Evolutionary conservation across 1,140 invertebrate genomes (phyloP), one percentile per base, ranked within the genome.

Genomic region (Aleiodes sp.): DNA sequence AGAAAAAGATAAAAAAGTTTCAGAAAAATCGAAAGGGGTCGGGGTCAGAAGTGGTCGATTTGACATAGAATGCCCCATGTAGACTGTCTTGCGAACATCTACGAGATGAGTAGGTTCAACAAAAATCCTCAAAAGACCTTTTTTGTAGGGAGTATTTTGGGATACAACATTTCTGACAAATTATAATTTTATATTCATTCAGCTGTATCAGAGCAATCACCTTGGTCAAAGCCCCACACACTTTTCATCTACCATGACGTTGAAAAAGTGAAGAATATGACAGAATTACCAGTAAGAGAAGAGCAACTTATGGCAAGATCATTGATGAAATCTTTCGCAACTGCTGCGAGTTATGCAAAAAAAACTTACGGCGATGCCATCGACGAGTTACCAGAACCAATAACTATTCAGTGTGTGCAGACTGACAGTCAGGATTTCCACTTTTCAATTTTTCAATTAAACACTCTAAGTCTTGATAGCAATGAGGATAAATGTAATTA

Each of bases 401-500:
- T 96, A 52, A 90, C 90, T 28, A 79, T 96, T 8, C 95, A 96
- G 78, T 91, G 91, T 78, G 87, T 96, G 70, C 92, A 95, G 57
- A 91, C 91, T 1, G 91, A 95, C 79, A 90, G 93, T 12, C 84
- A 89, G 66, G 80, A 85, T 6, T 94, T 94, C 77, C 90, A 95
- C 78, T 96, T 96, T 82, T 91, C 91, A 8, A 88, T 94, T 35
- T 90, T 94, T 71, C 94, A 97, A 84, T 84, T 97, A n/a, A 96
- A 97, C 78, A 95, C 94, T 1, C 82, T 96, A 16, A 87, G 94
- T 82, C 73, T 94, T 3, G 86, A 90, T 78, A 85, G 87, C 2
- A 78, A 63, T 26, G 83, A 88, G 29, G 89, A 89, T n/a, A 81
- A 87, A 1, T 94, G 91, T 78, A 97, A 97, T 84, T 88, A 93